Conservation (phyloP, 2,113 vertebrate genomes). For the Tetraodon nigroviridis region DNA sequence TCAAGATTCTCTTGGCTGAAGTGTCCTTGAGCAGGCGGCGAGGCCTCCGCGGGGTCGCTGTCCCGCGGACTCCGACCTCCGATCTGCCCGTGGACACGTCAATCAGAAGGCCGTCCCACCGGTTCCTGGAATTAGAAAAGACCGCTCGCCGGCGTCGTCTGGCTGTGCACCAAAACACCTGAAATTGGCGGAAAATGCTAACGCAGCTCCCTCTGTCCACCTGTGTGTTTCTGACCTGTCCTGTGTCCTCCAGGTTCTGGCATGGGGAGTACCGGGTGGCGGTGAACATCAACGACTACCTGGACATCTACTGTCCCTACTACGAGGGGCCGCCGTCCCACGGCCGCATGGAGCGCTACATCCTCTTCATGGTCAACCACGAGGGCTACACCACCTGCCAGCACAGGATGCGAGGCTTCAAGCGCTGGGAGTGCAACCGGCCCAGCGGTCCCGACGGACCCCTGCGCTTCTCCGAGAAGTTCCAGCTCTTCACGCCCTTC, state of each 20-base stretch:
- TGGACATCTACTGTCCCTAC: constrained; percentile 97
- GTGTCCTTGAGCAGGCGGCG: constrained; percentile 16
- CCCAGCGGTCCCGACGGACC: constrained; percentile 87
- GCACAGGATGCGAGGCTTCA: constrained; percentile 91
- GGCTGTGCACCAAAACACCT: constrained; percentile 22
- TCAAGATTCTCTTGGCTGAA: constrained; percentile 5
- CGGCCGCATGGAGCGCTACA: constrained; percentile 88
- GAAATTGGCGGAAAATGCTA: constrained; percentile 33
- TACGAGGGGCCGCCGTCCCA: constrained; percentile 84
- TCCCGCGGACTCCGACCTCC: constrained; percentile 10
- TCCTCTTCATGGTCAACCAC: constrained; percentile 94
- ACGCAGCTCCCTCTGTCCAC: constrained; percentile 2
- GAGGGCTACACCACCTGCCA: constrained; percentile 90
- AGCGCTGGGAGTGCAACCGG: constrained; percentile 95
- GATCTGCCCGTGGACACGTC: constrained; percentile 8
- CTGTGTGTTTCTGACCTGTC: neutral
- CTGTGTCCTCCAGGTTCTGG: constrained; percentile 80
- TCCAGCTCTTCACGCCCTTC: constrained; percentile 98
- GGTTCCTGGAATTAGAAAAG: constrained; percentile 22
- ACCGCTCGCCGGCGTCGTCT: neutral
- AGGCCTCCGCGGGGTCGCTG: neutral
- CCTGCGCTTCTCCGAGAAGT: constrained; percentile 96
- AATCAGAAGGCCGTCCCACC: constrained; percentile 1
- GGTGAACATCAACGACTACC: constrained; percentile 96
- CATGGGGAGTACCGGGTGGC: constrained; percentile 88